Percentiles rank a stretch among this genome's conserved stretches.
phyloP scores from a whole-genome alignment of 2,888 invertebrate species.

The Ophraella communa region DNA sequence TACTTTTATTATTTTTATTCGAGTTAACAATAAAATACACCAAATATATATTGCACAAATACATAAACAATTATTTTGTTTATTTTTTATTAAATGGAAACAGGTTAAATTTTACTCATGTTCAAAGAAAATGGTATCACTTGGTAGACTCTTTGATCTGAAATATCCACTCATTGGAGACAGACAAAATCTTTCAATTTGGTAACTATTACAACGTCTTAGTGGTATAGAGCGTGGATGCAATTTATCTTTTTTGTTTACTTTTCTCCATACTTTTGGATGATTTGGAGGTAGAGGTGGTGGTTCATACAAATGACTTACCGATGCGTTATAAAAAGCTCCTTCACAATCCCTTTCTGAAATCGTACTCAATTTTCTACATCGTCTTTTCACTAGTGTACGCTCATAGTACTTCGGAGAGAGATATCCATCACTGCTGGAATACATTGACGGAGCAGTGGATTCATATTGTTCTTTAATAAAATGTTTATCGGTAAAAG shows the following conservation, averaged over 20 bases:
- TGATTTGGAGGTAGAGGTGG: constrained; percentile 30
- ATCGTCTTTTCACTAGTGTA: constrained; percentile 7
- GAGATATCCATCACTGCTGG: constrained; percentile 32
- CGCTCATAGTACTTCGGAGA: constrained; percentile 22
- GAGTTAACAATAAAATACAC: no score
- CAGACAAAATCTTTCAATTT: background rate
- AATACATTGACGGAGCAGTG: constrained; percentile 19
- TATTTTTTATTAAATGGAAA: no score
- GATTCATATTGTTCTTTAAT: constrained; percentile 2
- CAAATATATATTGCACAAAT: no score
- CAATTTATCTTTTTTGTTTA: background rate
- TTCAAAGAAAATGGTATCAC: background rate
- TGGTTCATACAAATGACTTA: constrained; percentile 17
- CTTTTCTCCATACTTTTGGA: constrained; percentile 14
- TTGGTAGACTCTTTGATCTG: constrained; percentile 8
- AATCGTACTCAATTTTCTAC: constrained; percentile 23
- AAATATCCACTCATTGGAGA: background rate
- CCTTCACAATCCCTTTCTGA: constrained; percentile 25
- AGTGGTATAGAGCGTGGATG: background rate
- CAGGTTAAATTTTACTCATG: no score
- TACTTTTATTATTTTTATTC: no score
- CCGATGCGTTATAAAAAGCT: constrained; percentile 3
- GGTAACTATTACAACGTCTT: background rate
- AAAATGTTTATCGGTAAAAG: background rate
- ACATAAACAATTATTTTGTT: no score